Evolutionary conservation across 1,140 invertebrate genomes (phyloP).

Genomic region (Bilobella aurantiaca): DNA sequence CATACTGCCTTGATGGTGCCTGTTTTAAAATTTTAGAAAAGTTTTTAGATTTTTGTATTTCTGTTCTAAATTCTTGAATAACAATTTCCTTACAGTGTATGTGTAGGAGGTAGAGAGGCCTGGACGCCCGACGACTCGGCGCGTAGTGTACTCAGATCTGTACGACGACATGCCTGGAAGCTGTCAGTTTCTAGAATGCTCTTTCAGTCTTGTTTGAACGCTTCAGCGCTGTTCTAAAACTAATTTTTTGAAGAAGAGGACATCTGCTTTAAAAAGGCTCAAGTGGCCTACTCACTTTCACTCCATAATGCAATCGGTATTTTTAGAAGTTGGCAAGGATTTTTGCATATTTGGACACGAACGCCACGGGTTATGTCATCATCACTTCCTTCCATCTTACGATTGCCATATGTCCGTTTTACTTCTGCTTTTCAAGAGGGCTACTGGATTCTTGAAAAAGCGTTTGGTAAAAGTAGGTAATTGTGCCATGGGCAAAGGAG

Average conservation of each 20-base stretch:
- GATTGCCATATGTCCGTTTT: too few relatives aligned
- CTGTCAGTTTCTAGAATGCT: neutral
- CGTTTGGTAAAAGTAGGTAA: too few relatives aligned
- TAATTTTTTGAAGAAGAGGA: neutral
- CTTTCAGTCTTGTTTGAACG: neutral
- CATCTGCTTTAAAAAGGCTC: neutral
- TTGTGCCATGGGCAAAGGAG: too few relatives aligned
- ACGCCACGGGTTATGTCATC: neutral
- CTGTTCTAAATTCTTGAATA: neutral
- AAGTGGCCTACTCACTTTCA: neutral
- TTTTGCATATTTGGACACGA: neutral
- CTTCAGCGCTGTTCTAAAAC: neutral
- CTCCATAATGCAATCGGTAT: neutral
- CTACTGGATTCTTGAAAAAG: too few relatives aligned
- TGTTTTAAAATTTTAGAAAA: conserved; percentile 8
- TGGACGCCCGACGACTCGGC: conserved; percentile 23
- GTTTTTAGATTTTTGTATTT: neutral
- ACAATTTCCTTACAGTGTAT: conserved; percentile 21
- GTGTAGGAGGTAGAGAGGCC: conserved; percentile 26
- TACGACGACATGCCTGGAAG: conserved; percentile 7
- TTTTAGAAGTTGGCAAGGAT: conserved; percentile 3
- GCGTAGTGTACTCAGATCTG: conserved; percentile 16
- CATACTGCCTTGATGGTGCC: conserved; percentile 27
- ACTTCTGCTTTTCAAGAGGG: too few relatives aligned
- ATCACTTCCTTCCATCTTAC: neutral